Evolutionary conservation across 2,797 vertebrate genomes (phyloP).

Genomic region (Neosilurus mollespiculum): DNA sequence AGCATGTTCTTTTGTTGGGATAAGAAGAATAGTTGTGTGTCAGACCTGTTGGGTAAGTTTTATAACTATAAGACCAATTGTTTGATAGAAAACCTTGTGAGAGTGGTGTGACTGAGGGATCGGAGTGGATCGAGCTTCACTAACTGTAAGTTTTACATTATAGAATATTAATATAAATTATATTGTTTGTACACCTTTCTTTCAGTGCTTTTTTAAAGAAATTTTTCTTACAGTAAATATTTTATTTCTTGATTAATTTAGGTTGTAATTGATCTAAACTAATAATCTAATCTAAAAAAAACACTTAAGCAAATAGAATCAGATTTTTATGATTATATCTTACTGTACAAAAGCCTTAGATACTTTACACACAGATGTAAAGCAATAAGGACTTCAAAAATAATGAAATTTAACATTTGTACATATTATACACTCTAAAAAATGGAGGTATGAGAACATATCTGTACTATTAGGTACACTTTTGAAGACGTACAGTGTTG

Average conservation of each 20-base stretch:
- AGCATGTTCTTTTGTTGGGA: neutral
- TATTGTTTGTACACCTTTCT: neutral
- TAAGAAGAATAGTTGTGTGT: neutral
- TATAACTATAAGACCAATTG: slow-evolving; percentile 20
- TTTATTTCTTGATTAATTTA: too few relatives aligned
- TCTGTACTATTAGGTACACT: too few relatives aligned
- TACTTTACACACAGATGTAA: neutral
- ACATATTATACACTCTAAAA: neutral
- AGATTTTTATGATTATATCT: neutral
- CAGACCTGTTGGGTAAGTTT: slow-evolving; percentile 64
- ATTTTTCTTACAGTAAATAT: neutral
- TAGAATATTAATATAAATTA: neutral
- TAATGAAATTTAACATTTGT: neutral
- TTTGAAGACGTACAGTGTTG: too few relatives aligned
- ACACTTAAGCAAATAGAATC: neutral
- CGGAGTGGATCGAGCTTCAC: slow-evolving; percentile 23
- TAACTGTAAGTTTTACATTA: slow-evolving; percentile 40
- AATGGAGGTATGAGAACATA: too few relatives aligned
- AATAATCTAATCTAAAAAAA: neutral
- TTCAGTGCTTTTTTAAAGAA: neutral
- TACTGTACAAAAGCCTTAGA: neutral
- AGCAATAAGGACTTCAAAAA: neutral
- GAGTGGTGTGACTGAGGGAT: neutral
- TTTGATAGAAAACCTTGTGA: neutral
- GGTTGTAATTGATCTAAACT: neutral